phyloP scores from a whole-genome alignment of 2,888 invertebrate genomes.

The Deilephila elpenor region DNA sequence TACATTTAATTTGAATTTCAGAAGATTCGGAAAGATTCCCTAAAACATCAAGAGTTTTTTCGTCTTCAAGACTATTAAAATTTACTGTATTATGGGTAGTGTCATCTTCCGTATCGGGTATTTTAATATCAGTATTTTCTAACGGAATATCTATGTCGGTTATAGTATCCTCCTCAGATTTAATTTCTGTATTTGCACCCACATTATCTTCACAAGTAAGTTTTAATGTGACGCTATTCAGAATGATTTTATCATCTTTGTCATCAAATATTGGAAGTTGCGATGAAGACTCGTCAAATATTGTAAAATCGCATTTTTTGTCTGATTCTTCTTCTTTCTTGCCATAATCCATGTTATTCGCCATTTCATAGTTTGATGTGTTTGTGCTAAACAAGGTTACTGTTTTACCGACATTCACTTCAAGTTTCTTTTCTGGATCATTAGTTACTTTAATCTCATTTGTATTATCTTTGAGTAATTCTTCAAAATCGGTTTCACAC shows the following conservation, averaged over 20 bases:
- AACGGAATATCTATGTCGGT: neutral
- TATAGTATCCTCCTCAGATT: constrained; percentile 22
- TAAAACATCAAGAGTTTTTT: neutral
- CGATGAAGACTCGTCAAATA: neutral
- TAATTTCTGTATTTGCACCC: constrained; percentile 26
- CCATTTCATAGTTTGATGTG: constrained; percentile 48
- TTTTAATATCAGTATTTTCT: constrained; percentile 19
- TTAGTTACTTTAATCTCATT: constrained; percentile 79
- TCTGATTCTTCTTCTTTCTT: constrained; percentile 11
- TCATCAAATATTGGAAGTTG: constrained; percentile 1
- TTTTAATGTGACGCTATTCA: neutral
- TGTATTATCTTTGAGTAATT: constrained; percentile 78
- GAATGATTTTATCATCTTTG: constrained; percentile 11
- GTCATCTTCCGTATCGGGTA: constrained; percentile 10
- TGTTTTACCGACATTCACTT: constrained; percentile 73
- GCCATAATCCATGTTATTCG: constrained; percentile 9
- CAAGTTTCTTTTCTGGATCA: constrained; percentile 73
- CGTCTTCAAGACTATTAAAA: constrained; percentile 19
- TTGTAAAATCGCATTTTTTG: neutral
- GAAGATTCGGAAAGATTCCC: constrained; percentile 19
- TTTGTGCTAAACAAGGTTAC: constrained; percentile 57
- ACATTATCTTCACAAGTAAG: neutral
- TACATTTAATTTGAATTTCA: constrained; percentile 72
- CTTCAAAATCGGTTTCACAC: constrained; percentile 81
- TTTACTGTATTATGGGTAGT: neutral